Evolutionary conservation across 2,888 invertebrate species (phyloP).

Genomic region (Apodemia duryi): DNA sequence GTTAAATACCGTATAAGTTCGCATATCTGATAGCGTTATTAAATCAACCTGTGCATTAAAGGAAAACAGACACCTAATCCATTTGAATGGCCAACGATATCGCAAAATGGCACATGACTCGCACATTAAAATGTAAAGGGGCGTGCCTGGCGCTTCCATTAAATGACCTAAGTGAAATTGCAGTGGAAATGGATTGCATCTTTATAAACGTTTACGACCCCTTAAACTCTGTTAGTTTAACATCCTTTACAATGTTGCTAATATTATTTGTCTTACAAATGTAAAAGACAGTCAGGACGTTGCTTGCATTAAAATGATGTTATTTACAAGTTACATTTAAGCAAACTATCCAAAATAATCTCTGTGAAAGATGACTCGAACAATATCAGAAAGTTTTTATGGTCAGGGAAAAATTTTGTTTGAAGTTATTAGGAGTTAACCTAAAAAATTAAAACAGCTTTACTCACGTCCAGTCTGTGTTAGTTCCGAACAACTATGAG

Average conservation of each 20-base stretch:
- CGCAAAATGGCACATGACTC: constrained; percentile 15
- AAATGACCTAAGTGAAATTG: constrained; percentile 49
- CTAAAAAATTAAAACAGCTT: too few relatives aligned
- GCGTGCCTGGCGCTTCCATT: constrained; percentile 44
- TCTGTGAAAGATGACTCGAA: too few relatives aligned
- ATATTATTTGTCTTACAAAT: background rate
- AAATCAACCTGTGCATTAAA: constrained; percentile 5
- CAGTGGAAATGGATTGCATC: constrained; percentile 58
- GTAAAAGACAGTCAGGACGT: background rate
- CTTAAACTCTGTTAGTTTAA: constrained; percentile 1
- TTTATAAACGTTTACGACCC: constrained; percentile 49
- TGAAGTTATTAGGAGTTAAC: too few relatives aligned
- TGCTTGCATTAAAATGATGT: background rate
- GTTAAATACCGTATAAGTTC: background rate
- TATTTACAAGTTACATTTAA: background rate
- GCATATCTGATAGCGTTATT: background rate
- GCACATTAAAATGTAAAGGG: constrained; percentile 49
- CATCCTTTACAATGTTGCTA: background rate
- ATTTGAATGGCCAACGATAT: constrained; percentile 12
- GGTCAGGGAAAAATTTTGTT: too few relatives aligned
- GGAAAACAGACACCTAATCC: background rate
- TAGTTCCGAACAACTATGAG: too few relatives aligned
- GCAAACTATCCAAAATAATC: background rate
- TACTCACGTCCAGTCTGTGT: too few relatives aligned
- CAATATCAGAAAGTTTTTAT: too few relatives aligned